Evolutionary conservation across 2,113 vertebrate genomes (phyloP), one percentile per base, ranked within the genome.

Genomic region (Tetrao urogallus): DNA sequence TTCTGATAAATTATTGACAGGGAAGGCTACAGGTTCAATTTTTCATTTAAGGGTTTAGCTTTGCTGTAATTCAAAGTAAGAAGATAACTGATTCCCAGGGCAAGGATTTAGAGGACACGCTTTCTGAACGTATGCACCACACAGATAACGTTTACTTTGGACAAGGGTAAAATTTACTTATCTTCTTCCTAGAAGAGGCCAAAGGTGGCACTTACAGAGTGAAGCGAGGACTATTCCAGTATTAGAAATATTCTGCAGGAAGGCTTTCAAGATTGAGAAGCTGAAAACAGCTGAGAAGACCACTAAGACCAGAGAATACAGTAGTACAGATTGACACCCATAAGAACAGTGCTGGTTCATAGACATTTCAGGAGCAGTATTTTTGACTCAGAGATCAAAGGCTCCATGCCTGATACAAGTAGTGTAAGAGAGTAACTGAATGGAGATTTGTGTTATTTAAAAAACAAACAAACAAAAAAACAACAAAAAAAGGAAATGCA

Each of bases 1-100:
- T 76, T 20, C 54, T 88, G 34, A 93, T 66, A 77, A 89, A 77
- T 36, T 82, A 69, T 9, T 83, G 56, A 60, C 38, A 79, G 38
- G 72, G 72, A 81, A 90, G 6, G 11, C 58, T 90, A 76, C 54
- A 48, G 12, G 42, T 73, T 27, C 45, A 65, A 6, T 4, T 82
- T 82, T 64, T 80, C 25, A 34, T 22, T 20, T 2, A 9, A 63
- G 16, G 11, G 4, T 50, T 89, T 82, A 30, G 58, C 24, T 88
- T 63, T 74, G 16, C 27, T 76, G 58, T 76, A 76, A 81, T 70
- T 89, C 32, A 80, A 56, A 67, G n/a, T 19, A 71, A 76, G 66
- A 76, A 22, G 24, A 5, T 67, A 42, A 76, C 11, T 90, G 38
- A 36, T 76, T 58, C 63, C 34, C 21, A 47, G 58, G 38, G 7